These are phyloP conservation scores for Bombyx huttoni DNA, from an alignment of 2,888 invertebrate species.

Conservation along the genomic window DNA sequence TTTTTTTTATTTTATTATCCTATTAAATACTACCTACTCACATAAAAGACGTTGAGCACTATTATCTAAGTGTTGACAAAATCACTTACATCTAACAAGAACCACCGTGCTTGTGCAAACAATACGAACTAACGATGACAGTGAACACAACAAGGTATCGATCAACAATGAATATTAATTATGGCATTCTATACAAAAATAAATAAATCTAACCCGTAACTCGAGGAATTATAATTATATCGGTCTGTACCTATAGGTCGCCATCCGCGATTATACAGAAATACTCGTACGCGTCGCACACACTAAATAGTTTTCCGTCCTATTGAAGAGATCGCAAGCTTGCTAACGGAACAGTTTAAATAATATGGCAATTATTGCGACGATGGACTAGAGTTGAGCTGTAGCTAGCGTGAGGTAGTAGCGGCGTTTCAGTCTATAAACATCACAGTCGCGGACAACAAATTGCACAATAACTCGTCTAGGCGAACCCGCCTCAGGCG, in stretches of 20 bases:
- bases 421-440: slow-evolving; percentile 76
- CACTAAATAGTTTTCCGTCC: slow-evolving; percentile 8
- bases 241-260: slow-evolving; percentile 35
- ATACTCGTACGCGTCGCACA: slow-evolving; percentile 27
- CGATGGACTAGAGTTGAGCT: slow-evolving; percentile 62
- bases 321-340: slow-evolving; percentile 8
- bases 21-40: neutral
- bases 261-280: slow-evolving; percentile 46
- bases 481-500: slow-evolving; percentile 41
- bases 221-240: slow-evolving; percentile 34
- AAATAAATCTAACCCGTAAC: slow-evolving; percentile 52
- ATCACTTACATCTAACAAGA: slow-evolving; percentile 40
- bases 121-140: slow-evolving; percentile 32
- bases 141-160: slow-evolving; percentile 47
- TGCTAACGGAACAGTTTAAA: slow-evolving; percentile 9
- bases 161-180: slow-evolving; percentile 50
- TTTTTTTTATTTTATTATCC: neutral
- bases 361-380: slow-evolving; percentile 35
- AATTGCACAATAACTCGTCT: slow-evolving; percentile 68
- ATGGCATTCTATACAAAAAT: slow-evolving; percentile 59
- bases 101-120: slow-evolving; percentile 60
- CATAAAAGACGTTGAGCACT: slow-evolving; percentile 55
- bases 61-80: slow-evolving; percentile 44
- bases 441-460: slow-evolving; percentile 77
- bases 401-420: slow-evolving; percentile 70